Base-by-base conservation (phyloP, 2,888 invertebrate genomes). In the Odontocolon sp. region DNA sequence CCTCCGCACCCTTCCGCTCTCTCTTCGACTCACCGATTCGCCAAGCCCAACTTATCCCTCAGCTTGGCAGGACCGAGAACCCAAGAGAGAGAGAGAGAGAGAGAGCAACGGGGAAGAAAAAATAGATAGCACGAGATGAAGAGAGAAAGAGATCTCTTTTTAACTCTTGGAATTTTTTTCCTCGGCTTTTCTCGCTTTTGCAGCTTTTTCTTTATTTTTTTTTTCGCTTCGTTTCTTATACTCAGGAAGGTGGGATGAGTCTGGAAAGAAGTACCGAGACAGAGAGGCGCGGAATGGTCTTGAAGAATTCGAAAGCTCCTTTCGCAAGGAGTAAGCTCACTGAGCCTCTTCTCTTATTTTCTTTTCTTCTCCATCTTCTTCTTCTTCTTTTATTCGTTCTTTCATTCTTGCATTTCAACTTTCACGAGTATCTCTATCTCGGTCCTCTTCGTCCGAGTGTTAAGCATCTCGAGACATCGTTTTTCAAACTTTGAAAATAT, bases 21-120 rank as follows among this genome's bases (percentile, higher is more conserved):
- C n/a, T 75, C 77, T 57, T 42, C 61, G 64, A 56, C 71, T 75
- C 75, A 42, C 52, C 68, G 72, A 71, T 73, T 61, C 67, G 50
- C 42, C 31, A 16, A 28, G 40, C 31, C 45, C 38, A 36, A 36
- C 47, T 47, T 59, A 45, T 61, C 38, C 16, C 54, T 23, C 45
- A 16, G 31, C 54, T 45, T 33, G n/a, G 31, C 68, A 33, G 23
- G 40, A 18, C 45, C 31, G 21, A 14, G 6, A 6, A n/a, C 54
- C 3, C 2, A 23, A 50, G 26, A 26, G 14, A 14, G 26, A 50
- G 23, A 26, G 47, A 50, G 26, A 50, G 14, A n/a, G n/a, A n/a
- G n/a, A n/a, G n/a, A n/a, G n/a, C n/a, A n/a, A n/a, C n/a, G n/a
- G n/a, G n/a, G n/a, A n/a, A n/a, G n/a, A n/a, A n/a, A n/a, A n/a